Evolutionary conservation across 2,888 invertebrate species (phyloP), one percentile per base, ranked within the genome.

Genomic region (Drosophila vallismaia): DNA sequence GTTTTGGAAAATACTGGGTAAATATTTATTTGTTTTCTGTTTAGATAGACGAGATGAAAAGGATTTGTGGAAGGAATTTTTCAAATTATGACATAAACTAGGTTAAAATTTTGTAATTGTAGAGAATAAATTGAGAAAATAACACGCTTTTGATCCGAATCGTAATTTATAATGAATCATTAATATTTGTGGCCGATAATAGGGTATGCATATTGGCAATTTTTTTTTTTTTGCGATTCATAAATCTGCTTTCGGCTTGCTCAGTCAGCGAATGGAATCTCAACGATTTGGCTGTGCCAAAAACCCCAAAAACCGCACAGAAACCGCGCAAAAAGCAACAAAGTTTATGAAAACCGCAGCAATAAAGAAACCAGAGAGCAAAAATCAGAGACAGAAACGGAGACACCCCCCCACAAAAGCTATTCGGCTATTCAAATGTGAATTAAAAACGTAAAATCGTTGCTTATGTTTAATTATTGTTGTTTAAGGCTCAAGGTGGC

Each of bases 261-360:
- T 75, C 67, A 70, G 54, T 64, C 19, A 19, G 19, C 19, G 19
- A 74, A 57, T 71, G 75, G 78, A 80, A 75, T 77, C 71, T 70
- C 42, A 69, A 59, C 73, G 66, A 79, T 80, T 76, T 75, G 67
- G 63, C 56, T 77, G 79, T 80, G 79, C 79, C 67, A 75, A 75
- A 79, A 80, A 79, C 78, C 80, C 62, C 67, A 71, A 76, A 69
- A 66, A 57, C 56, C 60, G 38, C 44, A 71, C 12, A 51, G 44
- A 52, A 55, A 46, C 19, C 0, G 33, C 0, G 33, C 33, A 33
- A 36, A 33, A 6, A 59, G 51, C 36, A 59, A 60, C 36, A 64
- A 72, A 40, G 29, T 49, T 63, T 71, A 71, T 71, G 46, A 71
- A 72, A 73, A 67, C 64, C 52, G 48, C 69, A 71, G 54, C 54